Base-by-base conservation (phyloP, 2,888 invertebrate species). In the Drosophila greeni region DNA sequence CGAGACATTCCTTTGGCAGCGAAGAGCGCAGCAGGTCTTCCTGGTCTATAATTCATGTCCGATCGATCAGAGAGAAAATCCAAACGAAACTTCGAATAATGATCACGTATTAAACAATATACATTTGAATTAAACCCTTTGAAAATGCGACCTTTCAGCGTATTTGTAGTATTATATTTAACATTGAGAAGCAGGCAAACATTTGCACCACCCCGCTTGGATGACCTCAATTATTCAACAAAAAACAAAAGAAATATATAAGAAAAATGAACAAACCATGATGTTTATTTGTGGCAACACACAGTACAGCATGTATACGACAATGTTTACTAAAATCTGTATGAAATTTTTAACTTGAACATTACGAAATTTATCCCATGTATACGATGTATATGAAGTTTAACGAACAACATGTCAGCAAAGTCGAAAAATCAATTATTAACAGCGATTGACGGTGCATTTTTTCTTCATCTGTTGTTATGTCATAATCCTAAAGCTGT, bases 281-380 rank as follows among this genome's bases (percentile, higher is more conserved):
- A 57, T 40, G 56, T 12, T 58, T 58, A 26, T 57, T 57, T 57
- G 56, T 51, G 52, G 55, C 55, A 37, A 55, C 43, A 55, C 43
- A 45, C 45, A 45, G 45, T 31, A 47, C 56, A 56, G 37, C 37
- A 56, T 54, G 56, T 56, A 56, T 56, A 56, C 56, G 56, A 56
- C 37, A 56, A 54, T 56, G 56, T 53, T 56, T 56, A 54, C 36
- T 56, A 23, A 56, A 56, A 53, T 16, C 56, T 37, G 54, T 53
- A 53, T 53, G 55, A 53, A 37, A 56, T 29, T 53, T 51, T 20
- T 20, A 56, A 56, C 55, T 56, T 52, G 53, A 56, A 56, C 37
- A 39, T 31, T 56, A 56, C 29, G 54, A 56, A 56, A 56, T 55
- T 58, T 59, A 59, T 58, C 58, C 59, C 8, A 59, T 59, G 59